Base-by-base conservation (phyloP, 1,140 invertebrate genomes). In the Metopolophium dirhodum region DNA sequence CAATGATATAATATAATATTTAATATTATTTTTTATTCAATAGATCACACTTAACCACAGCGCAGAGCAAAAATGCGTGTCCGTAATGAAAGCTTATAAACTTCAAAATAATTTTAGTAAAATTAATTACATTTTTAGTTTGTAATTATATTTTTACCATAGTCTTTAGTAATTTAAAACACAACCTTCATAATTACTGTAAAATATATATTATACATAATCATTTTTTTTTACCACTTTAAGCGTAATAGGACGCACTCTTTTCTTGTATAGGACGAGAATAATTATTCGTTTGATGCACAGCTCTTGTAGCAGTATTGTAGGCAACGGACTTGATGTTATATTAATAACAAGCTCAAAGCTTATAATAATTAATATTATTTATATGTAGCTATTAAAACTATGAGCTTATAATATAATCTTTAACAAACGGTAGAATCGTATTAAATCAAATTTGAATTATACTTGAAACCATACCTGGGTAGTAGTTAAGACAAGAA, bases 131-230 rank as follows among this genome's bases (percentile, higher is more conserved):
- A 20, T 82, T 82, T 82, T 85, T 41, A 85, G 35, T 37, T 82
- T 82, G 23, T 41, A 85, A 85, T 85, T 85, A 85, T 85, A 85
- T 85, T 85, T 85, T 41, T 41, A 83, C 35, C 82, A 83, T 83
- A 83, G 82, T 83, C 82, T 83, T 83, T 35, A 35, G 68, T 82
- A 61, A 61, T 30, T 61, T 61, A 61, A 61, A 61, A 61, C 57
- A 61, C 57, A 68, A n/a, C 61, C 61, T 68, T 68, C 30, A 68
- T 68, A 68, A 68, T 68, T 68, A 68, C 61, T 68, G 61, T 68
- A n/a, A 68, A 68, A 68, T 68, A 68, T n/a, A 68, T 68, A n/a
- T 14, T 68, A n/a, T 77, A 77, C 30, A 77, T 20, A n/a, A 18
- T n/a, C 14, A n/a, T 77, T 20, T n/a, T 37, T 37, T n/a, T 77